Evolutionary conservation across 2,113 vertebrate species (phyloP).

Genomic region (Eira barbara): DNA sequence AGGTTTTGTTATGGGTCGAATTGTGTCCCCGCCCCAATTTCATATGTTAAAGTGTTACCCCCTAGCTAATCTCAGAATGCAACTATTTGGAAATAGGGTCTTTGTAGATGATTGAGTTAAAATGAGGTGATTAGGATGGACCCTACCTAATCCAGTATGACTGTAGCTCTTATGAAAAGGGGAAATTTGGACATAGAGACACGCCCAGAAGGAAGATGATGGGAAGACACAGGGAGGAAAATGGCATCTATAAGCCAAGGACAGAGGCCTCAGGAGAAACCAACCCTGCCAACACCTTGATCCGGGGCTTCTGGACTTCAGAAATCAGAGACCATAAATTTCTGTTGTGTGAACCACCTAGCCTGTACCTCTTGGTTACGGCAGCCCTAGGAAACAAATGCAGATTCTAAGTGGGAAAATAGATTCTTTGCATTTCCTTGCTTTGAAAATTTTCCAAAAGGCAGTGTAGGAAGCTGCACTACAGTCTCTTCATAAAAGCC

Average conservation of each 20-base stretch:
- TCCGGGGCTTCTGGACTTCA: neutral
- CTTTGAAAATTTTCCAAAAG: neutral
- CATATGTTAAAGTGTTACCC: too few species aligned
- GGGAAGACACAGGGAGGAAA: neutral
- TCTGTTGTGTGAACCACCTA: accelerated
- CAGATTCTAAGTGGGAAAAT: neutral
- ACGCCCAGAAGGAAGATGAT: accelerated
- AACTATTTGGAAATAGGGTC: neutral
- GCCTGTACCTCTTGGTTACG: too few species aligned
- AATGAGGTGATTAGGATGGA: neutral
- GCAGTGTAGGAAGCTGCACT: neutral
- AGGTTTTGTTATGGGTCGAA: neutral
- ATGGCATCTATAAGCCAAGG: accelerated
- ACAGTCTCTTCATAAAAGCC: neutral
- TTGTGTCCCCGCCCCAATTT: neutral
- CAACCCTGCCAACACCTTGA: accelerated
- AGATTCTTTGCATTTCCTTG: neutral
- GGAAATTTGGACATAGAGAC: neutral
- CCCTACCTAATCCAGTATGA: too few species aligned
- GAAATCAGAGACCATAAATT: neutral
- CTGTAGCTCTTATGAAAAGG: neutral
- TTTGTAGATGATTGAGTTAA: neutral
- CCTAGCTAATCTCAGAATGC: neutral
- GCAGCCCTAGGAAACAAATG: neutral
- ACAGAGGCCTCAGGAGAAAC: neutral